phyloP scores from a whole-genome alignment of 2,888 invertebrate species.

The Acanthopleura granulata region DNA sequence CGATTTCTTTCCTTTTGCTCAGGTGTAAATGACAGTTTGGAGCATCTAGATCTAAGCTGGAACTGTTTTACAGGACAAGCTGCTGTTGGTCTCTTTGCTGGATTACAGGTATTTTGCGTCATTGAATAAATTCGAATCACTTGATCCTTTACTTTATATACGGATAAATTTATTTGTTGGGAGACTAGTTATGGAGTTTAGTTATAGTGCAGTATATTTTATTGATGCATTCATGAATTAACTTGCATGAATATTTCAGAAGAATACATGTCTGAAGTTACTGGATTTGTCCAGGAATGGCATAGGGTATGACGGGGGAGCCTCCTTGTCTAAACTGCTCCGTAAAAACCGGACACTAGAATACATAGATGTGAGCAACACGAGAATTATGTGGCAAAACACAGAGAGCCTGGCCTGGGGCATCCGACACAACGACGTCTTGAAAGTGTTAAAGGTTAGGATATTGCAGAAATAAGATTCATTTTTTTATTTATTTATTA shows the following conservation, averaged over 20 bases:
- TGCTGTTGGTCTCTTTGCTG: conserved; percentile 48
- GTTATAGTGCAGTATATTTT: too few relatives aligned
- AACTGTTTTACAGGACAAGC: conserved; percentile 51
- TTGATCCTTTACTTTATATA: not conserved
- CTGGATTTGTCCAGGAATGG: conserved; percentile 56
- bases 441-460: conserved; percentile 36
- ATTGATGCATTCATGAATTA: not conserved
- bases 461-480: too few relatives aligned
- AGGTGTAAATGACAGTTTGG: conserved; percentile 39
- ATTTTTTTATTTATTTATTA: too few relatives aligned
- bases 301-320: conserved; percentile 52
- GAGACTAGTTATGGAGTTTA: too few relatives aligned
- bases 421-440: conserved; percentile 39
- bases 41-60: conserved; percentile 46
- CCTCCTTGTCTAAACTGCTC: conserved; percentile 47
- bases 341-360: conserved; percentile 40
- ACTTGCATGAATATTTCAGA: conserved; percentile 30
- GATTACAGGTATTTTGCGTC: conserved; percentile 41
- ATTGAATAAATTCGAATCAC: not conserved
- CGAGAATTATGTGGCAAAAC: conserved; percentile 49
- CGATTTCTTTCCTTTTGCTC: not conserved
- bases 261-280: conserved; percentile 37
- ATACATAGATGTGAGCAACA: conserved; percentile 46
- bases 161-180: not conserved
- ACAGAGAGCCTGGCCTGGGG: conserved; percentile 45